Evolutionary conservation across 2,888 invertebrate genomes (phyloP).

Genomic region (Blastobasis adustella): DNA sequence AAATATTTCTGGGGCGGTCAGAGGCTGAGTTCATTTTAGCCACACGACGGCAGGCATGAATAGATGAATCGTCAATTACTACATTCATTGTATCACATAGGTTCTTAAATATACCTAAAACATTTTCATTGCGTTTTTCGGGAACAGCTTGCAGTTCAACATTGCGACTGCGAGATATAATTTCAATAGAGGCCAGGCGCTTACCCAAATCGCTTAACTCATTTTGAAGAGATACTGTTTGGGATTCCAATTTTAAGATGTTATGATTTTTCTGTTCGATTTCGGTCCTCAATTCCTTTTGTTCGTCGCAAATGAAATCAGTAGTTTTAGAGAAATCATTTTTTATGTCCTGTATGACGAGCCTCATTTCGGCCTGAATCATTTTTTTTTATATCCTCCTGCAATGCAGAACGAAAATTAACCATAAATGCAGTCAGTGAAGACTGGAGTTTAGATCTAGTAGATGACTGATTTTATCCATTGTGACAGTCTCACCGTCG

Average conservation of each 20-base stretch:
- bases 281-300: background rate
- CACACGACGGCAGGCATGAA: slow-evolving; percentile 7
- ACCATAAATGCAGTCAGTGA: background rate
- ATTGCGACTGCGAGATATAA: slow-evolving; percentile 8
- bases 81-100: background rate
- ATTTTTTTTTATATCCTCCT: background rate
- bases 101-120: slow-evolving; percentile 1
- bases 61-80: background rate
- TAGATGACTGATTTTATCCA: too few relatives aligned
- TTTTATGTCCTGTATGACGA: background rate
- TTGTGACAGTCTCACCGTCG: too few relatives aligned
- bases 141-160: slow-evolving; percentile 12
- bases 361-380: background rate
- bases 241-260: background rate
- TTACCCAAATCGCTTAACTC: background rate
- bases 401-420: background rate
- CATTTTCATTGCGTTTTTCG: slow-evolving; percentile 6
- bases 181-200: slow-evolving; percentile 7
- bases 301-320: slow-evolving; percentile 5
- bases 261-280: slow-evolving; percentile 1
- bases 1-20: slow-evolving; percentile 8
- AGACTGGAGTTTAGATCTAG: too few relatives aligned
- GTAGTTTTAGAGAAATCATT: slow-evolving; percentile 5
- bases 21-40: slow-evolving; percentile 9
- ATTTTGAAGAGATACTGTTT: slow-evolving; percentile 1